A percentile compares a stretch with the other conserved stretches of the same genome.
These are phyloP conservation scores for Dromaius novaehollandiae DNA, from an alignment of 2,113 vertebrate species.

Conservation along the genomic window DNA sequence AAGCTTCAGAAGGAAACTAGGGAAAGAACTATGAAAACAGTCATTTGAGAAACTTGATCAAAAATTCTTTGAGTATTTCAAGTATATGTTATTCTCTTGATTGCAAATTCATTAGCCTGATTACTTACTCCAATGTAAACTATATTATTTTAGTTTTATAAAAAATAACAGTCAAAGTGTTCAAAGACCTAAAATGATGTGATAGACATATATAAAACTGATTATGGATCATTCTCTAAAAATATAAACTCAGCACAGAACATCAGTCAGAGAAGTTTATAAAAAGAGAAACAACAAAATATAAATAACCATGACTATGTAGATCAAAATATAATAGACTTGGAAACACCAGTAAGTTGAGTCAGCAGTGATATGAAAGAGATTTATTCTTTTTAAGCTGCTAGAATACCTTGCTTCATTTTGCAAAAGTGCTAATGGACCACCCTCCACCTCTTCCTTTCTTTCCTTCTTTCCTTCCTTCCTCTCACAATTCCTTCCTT, in stretches of 20 bases:
- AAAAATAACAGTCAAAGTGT: background rate
- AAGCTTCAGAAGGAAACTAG: background rate
- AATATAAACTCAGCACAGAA: too few relatives aligned
- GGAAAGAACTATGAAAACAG: too few relatives aligned
- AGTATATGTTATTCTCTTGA: background rate
- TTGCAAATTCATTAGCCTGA: background rate
- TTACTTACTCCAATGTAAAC: background rate
- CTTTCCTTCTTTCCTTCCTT: background rate
- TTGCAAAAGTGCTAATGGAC: too few relatives aligned
- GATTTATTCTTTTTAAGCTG: background rate
- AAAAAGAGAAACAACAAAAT: too few relatives aligned
- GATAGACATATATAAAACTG: too few relatives aligned
- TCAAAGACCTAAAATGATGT: too few relatives aligned
- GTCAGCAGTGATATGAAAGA: background rate
- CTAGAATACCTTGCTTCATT: background rate
- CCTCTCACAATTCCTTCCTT: background rate
- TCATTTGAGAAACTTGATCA: too few relatives aligned
- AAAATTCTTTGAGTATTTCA: background rate
- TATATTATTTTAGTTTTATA: background rate
- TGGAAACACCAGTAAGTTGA: background rate
- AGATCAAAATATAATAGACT: background rate
- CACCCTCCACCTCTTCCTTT: too few relatives aligned
- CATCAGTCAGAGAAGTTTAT: too few relatives aligned
- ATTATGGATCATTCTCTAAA: too few relatives aligned
- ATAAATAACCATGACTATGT: background rate